Conservation (phyloP, 1,140 invertebrate genomes). For the Drosophila biarmipes region DNA sequence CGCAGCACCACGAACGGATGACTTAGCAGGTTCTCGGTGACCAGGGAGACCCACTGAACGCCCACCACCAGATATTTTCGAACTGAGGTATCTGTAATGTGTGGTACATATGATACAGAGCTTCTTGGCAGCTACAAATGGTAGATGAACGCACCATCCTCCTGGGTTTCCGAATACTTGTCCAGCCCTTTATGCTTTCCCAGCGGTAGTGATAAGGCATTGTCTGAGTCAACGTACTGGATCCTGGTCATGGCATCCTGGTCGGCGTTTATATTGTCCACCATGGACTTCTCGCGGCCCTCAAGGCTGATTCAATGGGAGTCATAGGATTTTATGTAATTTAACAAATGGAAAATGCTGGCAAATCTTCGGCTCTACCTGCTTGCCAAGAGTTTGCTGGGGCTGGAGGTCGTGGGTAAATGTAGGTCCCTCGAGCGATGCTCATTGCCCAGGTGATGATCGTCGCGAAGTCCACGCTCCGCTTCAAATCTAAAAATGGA, state of each 20-base stretch:
- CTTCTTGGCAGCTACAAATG: not conserved
- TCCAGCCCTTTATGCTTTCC: conserved; percentile 72
- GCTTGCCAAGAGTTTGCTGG: conserved; percentile 35
- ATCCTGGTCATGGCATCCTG: conserved; percentile 58
- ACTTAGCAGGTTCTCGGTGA: conserved; percentile 95
- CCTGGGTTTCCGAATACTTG: conserved; percentile 85
- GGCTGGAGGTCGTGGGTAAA: conserved; percentile 20
- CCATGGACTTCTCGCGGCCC: conserved; percentile 56
- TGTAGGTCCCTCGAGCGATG: conserved; percentile 19
- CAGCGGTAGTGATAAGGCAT: conserved; percentile 70
- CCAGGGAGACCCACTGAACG: conserved; percentile 90
- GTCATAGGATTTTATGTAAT: conserved; percentile 39
- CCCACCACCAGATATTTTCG: conserved; percentile 89
- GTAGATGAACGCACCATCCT: conserved; percentile 84
- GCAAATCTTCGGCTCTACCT: conserved; percentile 28
- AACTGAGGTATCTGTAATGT: conserved; percentile 78
- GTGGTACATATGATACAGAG: not conserved
- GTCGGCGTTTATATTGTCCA: conserved; percentile 65
- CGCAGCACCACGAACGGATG: conserved; percentile 97
- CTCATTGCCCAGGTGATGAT: conserved; percentile 25
- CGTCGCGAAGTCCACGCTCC: conserved; percentile 38
- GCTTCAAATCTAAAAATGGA: conserved; percentile 52
- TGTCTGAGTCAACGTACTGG: conserved; percentile 70
- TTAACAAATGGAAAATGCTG: not conserved
- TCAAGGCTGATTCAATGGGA: conserved; percentile 28